These are phyloP conservation scores for Nemopilema nomurai DNA, from an alignment of 30 jellyfish, hydroid and myxozoan species.

Conservation along the genomic window DNA sequence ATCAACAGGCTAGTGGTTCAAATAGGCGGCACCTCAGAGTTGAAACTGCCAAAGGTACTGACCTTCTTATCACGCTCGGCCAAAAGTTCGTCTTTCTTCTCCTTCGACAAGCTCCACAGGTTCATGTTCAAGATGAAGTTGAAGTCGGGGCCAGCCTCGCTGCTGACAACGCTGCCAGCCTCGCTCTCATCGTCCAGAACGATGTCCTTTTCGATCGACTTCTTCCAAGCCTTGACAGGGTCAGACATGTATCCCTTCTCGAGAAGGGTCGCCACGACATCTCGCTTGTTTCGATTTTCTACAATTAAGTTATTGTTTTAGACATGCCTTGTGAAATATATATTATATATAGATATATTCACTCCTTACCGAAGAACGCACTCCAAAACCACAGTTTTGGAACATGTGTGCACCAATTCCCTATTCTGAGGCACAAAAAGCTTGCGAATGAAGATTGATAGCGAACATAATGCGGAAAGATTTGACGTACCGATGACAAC, in stretches of 20 bases:
- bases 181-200: constrained; percentile 71
- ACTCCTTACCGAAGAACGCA: neutral
- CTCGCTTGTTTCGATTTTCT: constrained; percentile 92
- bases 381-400: neutral
- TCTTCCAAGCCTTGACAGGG: constrained; percentile 97
- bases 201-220: constrained; percentile 9
- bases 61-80: constrained; percentile 85
- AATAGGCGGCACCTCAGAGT: too few species aligned
- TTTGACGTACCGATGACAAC: constrained; percentile 88
- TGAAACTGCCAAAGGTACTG: neutral
- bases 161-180: constrained; percentile 70
- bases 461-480: too few species aligned
- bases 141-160: constrained; percentile 85
- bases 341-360: neutral
- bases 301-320: neutral
- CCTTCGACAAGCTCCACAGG: constrained; percentile 82
- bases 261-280: constrained; percentile 66
- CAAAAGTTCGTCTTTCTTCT: constrained; percentile 83
- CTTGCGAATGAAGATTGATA: too few species aligned
- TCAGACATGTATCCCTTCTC: constrained; percentile 84
- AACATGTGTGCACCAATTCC: too few species aligned
- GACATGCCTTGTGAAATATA: too few species aligned
- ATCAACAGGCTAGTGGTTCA: too few species aligned
- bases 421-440: too few species aligned
- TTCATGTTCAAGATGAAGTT: constrained; percentile 77